Evolutionary conservation across 2,888 invertebrate species (phyloP), one percentile per base, ranked within the genome.

Genomic region (Psylliodes chrysocephalus): DNA sequence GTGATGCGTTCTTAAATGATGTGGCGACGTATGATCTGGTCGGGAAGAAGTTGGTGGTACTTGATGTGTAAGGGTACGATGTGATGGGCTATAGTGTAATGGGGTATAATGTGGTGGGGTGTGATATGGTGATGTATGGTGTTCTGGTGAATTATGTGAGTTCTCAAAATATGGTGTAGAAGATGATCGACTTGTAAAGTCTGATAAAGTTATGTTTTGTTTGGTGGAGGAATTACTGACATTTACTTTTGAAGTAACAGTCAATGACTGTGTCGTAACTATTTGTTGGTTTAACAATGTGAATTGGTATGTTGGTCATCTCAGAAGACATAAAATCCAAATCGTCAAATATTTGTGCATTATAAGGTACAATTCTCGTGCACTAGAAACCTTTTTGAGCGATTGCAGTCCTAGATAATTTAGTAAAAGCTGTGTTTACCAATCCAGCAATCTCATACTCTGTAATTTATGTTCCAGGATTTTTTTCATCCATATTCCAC

Each of bases 261-360:
- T n/a, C n/a, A n/a, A n/a, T n/a, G n/a, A n/a, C n/a, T n/a, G n/a
- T n/a, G n/a, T n/a, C n/a, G n/a, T n/a, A n/a, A n/a, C n/a, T n/a
- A n/a, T n/a, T n/a, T n/a, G n/a, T n/a, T n/a, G n/a, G n/a, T n/a
- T n/a, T n/a, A n/a, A n/a, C n/a, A n/a, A n/a, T n/a, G n/a, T n/a
- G n/a, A n/a, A n/a, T n/a, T 14, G 15, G 42, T 15, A 42, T 42
- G 2, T 42, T 42, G 42, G 42, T 42, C 42, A 42, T 42, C 8
- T 42, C 42, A 15, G 17, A 14, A 18, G 42, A 8, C 42, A 42
- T 15, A 42, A 15, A 42, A n/a, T n/a, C n/a, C n/a, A n/a, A n/a
- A n/a, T n/a, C n/a, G n/a, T n/a, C n/a, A n/a, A n/a, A n/a, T n/a
- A 42, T 28, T 17, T 15, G 17, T 15, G 15, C 17, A 17, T 42